A percentile compares a stretch with the other conserved stretches of the same genome.
phyloP scores from a whole-genome alignment of 2,797 vertebrate species.

The Chrysolophus pictus region DNA sequence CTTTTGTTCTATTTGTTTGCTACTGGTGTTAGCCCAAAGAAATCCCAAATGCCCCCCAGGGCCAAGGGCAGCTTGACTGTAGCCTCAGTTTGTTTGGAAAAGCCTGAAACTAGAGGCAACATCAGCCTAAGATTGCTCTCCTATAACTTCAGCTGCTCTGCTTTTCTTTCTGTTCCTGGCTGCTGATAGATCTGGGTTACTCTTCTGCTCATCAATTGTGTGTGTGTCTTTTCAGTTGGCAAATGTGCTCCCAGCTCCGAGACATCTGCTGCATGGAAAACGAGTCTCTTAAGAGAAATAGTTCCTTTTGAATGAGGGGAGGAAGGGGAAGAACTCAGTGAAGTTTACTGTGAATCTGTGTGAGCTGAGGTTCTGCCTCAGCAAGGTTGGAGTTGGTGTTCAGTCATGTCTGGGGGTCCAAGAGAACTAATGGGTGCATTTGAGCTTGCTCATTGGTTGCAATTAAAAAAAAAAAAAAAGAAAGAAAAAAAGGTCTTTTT shows the following conservation, averaged over 20 bases:
- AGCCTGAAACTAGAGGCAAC: conserved; percentile 6
- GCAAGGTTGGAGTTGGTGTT: neutral
- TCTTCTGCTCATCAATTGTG: conserved; percentile 21
- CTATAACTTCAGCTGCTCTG: neutral
- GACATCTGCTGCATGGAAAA: conserved; percentile 50
- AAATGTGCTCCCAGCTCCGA: conserved; percentile 26
- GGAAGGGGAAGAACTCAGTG: neutral
- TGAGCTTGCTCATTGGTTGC: neutral
- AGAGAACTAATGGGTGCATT: neutral
- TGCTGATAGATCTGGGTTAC: conserved; percentile 30
- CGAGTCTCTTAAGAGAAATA: neutral
- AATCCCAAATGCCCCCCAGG: fast-evolving
- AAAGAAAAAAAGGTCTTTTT: neutral
- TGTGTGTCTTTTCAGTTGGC: conserved; percentile 49
- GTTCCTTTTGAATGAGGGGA: neutral
- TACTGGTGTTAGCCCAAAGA: neutral
- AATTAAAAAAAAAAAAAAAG: neutral
- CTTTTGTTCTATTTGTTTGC: neutral
- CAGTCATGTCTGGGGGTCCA: neutral
- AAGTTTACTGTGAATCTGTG: neutral
- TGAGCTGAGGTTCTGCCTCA: neutral
- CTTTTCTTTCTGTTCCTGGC: conserved; percentile 45
- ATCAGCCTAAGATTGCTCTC: conserved; percentile 1
- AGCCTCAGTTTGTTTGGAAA: neutral
- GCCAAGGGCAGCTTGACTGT: neutral